These are phyloP conservation scores for Chromobotia macracanthus DNA, from an alignment of 2,797 vertebrate genomes.

Conservation along the genomic window DNA sequence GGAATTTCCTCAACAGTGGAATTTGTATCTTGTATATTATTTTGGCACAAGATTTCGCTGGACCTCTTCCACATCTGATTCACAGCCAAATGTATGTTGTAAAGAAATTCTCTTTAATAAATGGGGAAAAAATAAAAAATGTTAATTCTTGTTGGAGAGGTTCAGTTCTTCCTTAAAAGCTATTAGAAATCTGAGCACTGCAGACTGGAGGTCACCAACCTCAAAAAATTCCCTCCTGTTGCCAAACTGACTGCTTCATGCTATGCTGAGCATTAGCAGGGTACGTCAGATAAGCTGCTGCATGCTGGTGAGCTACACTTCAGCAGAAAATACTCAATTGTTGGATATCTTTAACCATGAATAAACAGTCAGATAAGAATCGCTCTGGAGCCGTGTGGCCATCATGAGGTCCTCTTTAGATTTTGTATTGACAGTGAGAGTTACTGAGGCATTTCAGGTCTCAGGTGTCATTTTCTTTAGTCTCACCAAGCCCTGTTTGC, in stretches of 20 bases:
- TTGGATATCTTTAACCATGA: neutral
- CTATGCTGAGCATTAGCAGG: neutral
- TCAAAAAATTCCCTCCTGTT: neutral
- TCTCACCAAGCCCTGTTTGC: slow-evolving; percentile 26
- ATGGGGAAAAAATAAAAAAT: slow-evolving; percentile 76
- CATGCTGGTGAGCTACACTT: neutral
- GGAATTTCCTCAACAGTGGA: slow-evolving; percentile 63
- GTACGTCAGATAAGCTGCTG: too few species aligned
- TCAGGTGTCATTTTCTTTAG: slow-evolving; percentile 13
- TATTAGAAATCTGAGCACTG: slow-evolving; percentile 41
- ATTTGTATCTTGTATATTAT: slow-evolving; percentile 95
- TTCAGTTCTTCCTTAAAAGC: slow-evolving; percentile 23
- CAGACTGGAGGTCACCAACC: neutral
- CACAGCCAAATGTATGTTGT: slow-evolving; percentile 94
- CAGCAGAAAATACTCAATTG: slow-evolving; percentile 28
- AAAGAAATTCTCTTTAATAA: slow-evolving; percentile 89
- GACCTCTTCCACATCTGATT: slow-evolving; percentile 92
- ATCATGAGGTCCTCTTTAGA: too few species aligned
- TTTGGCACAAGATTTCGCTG: slow-evolving; percentile 87
- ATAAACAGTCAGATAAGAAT: too few species aligned
- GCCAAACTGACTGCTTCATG: neutral
- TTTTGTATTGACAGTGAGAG: neutral
- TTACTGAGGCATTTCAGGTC: slow-evolving; percentile 16
- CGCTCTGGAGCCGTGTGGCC: too few species aligned
- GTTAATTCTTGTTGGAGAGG: slow-evolving; percentile 77